Evolutionary conservation across 2,888 invertebrate genomes (phyloP).

Genomic region (Ceraclea dissimilis): DNA sequence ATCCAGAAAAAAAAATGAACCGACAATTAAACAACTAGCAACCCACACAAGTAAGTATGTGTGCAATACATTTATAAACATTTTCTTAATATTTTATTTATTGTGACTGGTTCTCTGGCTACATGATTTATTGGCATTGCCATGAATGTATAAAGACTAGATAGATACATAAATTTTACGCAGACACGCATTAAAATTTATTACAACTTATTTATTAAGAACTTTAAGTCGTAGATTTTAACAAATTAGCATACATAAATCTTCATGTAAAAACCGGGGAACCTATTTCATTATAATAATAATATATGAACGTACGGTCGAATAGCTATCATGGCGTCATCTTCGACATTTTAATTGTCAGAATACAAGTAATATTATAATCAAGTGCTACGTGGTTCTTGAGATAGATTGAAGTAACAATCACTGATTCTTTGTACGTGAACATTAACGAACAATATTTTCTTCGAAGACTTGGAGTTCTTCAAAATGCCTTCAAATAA

Average conservation of each 20-base stretch:
- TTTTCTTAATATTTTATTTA: too few relatives aligned
- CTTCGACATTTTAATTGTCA: conserved; percentile 1
- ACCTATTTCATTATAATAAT: neutral
- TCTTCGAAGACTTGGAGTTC: too few relatives aligned
- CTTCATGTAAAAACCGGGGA: neutral
- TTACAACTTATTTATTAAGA: neutral
- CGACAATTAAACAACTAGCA: too few relatives aligned
- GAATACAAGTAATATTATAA: neutral
- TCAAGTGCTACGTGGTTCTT: neutral
- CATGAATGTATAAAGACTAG: too few relatives aligned
- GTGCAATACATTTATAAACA: too few relatives aligned
- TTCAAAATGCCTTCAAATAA: too few relatives aligned
- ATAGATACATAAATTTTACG: neutral
- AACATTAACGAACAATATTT: too few relatives aligned
- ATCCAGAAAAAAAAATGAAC: too few relatives aligned
- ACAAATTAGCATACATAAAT: conserved; percentile 2
- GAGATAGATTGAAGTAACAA: neutral
- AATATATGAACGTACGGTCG: neutral
- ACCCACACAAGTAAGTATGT: too few relatives aligned
- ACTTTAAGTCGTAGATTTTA: neutral
- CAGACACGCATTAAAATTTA: neutral
- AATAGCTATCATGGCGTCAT: neutral
- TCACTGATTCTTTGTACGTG: too few relatives aligned
- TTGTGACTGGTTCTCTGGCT: too few relatives aligned
- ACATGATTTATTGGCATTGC: too few relatives aligned